phyloP scores from a whole-genome alignment of 1,140 invertebrate species.

The Sarcophaga bullata region DNA sequence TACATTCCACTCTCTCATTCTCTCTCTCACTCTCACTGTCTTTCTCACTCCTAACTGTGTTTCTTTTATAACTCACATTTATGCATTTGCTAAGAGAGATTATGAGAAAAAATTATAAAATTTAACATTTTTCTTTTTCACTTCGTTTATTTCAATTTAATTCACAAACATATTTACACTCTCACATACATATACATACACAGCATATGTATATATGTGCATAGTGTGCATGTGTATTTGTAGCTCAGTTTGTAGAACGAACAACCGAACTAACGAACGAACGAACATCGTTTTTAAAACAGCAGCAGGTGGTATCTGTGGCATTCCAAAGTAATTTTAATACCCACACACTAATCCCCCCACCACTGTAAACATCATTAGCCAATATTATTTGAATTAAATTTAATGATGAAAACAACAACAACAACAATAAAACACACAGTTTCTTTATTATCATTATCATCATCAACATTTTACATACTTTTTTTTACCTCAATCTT shows the following conservation, averaged over 20 bases:
- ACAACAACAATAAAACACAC: background rate
- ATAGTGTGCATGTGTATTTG: background rate
- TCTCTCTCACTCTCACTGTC: no score
- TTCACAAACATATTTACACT: background rate
- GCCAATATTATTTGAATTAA: constrained; percentile 67
- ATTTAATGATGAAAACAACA: constrained; percentile 62
- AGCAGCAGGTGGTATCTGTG: constrained; percentile 58
- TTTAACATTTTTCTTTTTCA: no score
- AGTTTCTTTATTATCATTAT: background rate
- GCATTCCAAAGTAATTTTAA: constrained; percentile 62
- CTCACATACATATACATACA: background rate
- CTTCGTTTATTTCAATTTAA: no score
- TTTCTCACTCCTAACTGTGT: no score
- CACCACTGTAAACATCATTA: constrained; percentile 66
- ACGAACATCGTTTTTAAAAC: constrained; percentile 25
- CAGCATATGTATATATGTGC: background rate
- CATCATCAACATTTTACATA: background rate
- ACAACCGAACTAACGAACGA: no score
- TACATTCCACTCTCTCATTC: no score
- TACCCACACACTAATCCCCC: constrained; percentile 59
- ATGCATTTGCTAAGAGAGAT: no score
- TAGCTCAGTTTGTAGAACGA: no score
- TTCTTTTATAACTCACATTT: no score
- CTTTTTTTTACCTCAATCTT: no score
- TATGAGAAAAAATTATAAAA: no score